Conservation (phyloP, 2,888 invertebrate genomes). For the Latheticus oryzae region DNA sequence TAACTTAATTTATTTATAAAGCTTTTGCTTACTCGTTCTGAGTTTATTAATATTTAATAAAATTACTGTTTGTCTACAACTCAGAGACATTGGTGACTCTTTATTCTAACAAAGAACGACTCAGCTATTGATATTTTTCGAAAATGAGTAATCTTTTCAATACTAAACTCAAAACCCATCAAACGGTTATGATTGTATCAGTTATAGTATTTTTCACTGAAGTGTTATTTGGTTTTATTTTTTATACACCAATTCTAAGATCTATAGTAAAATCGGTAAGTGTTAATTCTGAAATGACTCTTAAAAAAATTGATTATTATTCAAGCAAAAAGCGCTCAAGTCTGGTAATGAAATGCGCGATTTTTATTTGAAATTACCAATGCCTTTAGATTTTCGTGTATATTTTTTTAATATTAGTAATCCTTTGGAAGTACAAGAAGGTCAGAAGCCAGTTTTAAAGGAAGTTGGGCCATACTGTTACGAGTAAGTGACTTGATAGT, state of each 20-base stretch:
- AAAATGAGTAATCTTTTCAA: conserved; percentile 18
- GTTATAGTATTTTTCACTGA: neutral
- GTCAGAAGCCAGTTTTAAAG: conserved; percentile 74
- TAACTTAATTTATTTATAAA: conserved; percentile 20
- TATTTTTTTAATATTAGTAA: conserved; percentile 84
- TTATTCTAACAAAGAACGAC: too few species aligned
- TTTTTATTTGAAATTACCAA: conserved; percentile 79
- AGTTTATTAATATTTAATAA: conserved; percentile 12
- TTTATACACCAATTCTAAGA: conserved; percentile 19
- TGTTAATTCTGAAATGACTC: conserved; percentile 6
- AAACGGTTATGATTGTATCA: conserved; percentile 12
- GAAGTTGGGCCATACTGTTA: conserved; percentile 84
- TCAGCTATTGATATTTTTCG: too few species aligned
- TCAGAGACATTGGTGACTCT: neutral
- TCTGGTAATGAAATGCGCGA: conserved; percentile 67
- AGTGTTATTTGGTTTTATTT: conserved; percentile 11
- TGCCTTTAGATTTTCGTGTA: conserved; percentile 78
- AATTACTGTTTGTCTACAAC: conserved; percentile 9
- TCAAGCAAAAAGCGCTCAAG: conserved; percentile 27
- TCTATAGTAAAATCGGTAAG: conserved; percentile 15
- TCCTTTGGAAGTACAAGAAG: conserved; percentile 73
- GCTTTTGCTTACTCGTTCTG: conserved; percentile 4
- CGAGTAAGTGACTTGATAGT: conserved; percentile 72
- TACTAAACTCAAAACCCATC: conserved; percentile 19
- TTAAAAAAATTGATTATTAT: neutral